These are phyloP conservation scores for Brachystomella parvula DNA, from an alignment of 1,140 invertebrate species.

Conservation along the genomic window DNA sequence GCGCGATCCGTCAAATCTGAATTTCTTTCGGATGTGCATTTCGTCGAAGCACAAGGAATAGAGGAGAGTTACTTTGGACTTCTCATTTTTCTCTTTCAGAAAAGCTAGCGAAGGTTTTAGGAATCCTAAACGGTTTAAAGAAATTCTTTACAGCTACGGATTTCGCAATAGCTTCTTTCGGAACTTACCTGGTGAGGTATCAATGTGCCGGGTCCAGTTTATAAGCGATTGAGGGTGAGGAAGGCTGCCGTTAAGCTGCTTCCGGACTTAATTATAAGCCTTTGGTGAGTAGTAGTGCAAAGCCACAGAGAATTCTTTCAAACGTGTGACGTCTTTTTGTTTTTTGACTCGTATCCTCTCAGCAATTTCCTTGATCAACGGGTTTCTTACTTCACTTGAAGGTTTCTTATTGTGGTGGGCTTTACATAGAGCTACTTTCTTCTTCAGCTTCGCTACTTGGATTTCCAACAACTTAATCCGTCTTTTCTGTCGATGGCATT, in stretches of 20 bases:
- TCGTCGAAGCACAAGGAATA: neutral
- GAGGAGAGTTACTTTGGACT: neutral
- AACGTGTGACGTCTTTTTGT: neutral
- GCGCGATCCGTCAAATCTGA: neutral
- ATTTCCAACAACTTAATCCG: neutral
- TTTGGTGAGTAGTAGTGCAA: neutral
- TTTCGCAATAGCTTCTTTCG: neutral
- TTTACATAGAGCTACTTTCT: neutral
- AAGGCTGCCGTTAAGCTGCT: neutral
- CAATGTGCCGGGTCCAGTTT: neutral
- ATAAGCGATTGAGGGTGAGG: neutral
- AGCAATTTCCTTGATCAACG: no score
- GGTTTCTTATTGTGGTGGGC: no score
- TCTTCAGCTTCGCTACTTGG: neutral
- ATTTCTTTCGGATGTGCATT: neutral
- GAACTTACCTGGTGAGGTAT: neutral
- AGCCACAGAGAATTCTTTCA: neutral
- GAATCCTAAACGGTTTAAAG: neutral
- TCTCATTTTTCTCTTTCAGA: neutral
- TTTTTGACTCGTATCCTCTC: neutral
- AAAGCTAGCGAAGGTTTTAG: neutral
- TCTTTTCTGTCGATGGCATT: neutral
- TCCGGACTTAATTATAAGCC: neutral
- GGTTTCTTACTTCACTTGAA: no score
- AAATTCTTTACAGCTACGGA: neutral